A percentile compares a stretch with the other conserved stretches of the same genome.
phyloP scores from a whole-genome alignment of 2,797 vertebrate species.

The Simalia tracyae region DNA sequence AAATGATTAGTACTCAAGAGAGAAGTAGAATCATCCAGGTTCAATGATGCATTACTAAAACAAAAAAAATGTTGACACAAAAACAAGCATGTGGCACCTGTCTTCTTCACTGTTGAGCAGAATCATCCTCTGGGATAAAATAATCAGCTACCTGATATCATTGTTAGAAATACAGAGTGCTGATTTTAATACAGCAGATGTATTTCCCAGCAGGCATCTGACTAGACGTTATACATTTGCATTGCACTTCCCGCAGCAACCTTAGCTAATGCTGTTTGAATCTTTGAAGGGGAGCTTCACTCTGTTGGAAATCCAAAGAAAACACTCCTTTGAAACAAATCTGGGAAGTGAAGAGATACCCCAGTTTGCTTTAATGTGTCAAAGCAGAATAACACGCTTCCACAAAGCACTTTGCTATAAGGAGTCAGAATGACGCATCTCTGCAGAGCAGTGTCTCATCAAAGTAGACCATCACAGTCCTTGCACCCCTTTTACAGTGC shows the following conservation, averaged over 20 bases:
- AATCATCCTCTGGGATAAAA: slow-evolving; percentile 2
- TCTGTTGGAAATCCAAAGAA: not conserved
- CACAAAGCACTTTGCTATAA: not conserved
- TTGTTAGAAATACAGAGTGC: not conserved
- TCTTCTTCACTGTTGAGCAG: not conserved
- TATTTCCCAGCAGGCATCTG: not conserved
- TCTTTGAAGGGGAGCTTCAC: not conserved
- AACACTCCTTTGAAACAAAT: not conserved
- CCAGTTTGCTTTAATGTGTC: not conserved
- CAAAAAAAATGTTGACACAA: not conserved
- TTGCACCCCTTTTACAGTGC: not conserved
- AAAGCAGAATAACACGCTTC: not conserved
- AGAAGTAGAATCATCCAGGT: not conserved
- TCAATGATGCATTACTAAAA: slow-evolving; percentile 6
- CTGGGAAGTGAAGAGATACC: not conserved
- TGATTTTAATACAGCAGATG: slow-evolving; percentile 4
- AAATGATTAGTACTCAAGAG: not conserved
- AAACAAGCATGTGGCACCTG: not conserved
- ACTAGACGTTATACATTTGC: not conserved
- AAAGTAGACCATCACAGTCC: not conserved
- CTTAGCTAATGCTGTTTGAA: not conserved
- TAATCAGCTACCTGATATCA: slow-evolving; percentile 24
- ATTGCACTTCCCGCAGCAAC: not conserved
- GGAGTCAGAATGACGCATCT: not conserved
- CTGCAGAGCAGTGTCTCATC: not conserved